Evolutionary conservation across 1,140 invertebrate species (phyloP).

Genomic region (Drosophila cardini): DNA sequence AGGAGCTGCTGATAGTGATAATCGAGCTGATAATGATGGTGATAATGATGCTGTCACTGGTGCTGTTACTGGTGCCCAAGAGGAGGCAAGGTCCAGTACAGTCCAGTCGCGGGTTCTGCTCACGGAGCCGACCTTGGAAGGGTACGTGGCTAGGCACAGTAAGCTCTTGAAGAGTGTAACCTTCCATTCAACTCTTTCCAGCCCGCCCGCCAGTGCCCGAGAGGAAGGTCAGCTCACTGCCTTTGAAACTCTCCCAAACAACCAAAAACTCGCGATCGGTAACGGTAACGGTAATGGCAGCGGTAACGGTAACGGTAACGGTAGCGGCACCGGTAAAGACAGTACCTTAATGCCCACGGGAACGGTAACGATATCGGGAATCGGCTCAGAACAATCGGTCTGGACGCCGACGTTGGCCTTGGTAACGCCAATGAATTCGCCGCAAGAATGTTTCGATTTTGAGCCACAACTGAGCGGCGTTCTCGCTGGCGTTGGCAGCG

Average conservation of each 20-base stretch:
- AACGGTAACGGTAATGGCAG: conserved; percentile 16
- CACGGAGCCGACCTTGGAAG: conserved; percentile 91
- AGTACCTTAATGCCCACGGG: neutral
- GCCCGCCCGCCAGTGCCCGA: conserved; percentile 88
- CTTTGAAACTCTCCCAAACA: conserved; percentile 41
- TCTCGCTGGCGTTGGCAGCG: conserved; percentile 66
- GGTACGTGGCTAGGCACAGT: conserved; percentile 93
- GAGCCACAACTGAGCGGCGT: conserved; percentile 50
- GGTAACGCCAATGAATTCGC: conserved; percentile 80
- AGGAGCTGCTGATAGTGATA: conserved; percentile 19
- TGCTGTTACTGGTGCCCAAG: conserved; percentile 84
- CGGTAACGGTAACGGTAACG: conserved; percentile 19
- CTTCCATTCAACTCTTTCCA: conserved; percentile 93
- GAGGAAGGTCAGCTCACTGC: conserved; percentile 60
- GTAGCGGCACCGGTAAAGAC: conserved; percentile 26
- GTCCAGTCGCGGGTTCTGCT: conserved; percentile 51
- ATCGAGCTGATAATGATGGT: conserved; percentile 16
- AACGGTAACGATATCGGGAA: neutral
- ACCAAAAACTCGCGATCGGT: conserved; percentile 27
- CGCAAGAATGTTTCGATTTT: conserved; percentile 66
- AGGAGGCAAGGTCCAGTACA: conserved; percentile 85
- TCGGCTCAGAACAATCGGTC: conserved; percentile 24
- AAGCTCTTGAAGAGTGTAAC: conserved; percentile 95
- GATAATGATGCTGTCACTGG: conserved; percentile 81
- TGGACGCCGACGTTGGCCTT: conserved; percentile 76